These are phyloP conservation scores for Drosophila suzukii DNA, from an alignment of 1,140 invertebrate species.

Conservation along the genomic window DNA sequence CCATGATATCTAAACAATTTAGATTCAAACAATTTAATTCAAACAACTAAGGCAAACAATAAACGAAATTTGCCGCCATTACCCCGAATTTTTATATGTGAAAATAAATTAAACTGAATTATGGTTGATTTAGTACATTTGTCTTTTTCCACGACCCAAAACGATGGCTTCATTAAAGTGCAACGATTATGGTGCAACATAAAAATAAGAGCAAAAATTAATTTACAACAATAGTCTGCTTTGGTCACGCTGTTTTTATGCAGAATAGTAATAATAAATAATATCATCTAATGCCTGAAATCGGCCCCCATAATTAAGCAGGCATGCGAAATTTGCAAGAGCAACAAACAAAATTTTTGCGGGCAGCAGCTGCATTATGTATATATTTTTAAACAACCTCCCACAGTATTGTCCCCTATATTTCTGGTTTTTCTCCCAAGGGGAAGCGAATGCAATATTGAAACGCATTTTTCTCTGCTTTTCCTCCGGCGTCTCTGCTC, in stretches of 20 bases:
- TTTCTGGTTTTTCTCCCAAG: conserved; percentile 30
- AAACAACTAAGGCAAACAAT: conserved; percentile 4
- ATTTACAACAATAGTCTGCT: conserved; percentile 33
- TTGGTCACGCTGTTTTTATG: conserved; percentile 18
- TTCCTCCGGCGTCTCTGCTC: not conserved
- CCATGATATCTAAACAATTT: not conserved
- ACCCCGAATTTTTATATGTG: conserved; percentile 11
- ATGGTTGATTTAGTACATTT: conserved; percentile 29
- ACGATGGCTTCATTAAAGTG: conserved; percentile 35
- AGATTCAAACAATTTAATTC: not conserved
- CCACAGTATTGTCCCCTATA: conserved; percentile 9
- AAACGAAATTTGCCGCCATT: conserved; percentile 21
- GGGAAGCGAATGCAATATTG: conserved; percentile 56
- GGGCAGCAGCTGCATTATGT: conserved; percentile 53
- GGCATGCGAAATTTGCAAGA: conserved; percentile 20
- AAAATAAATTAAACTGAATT: conserved; percentile 45
- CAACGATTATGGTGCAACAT: conserved; percentile 14
- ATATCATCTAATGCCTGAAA: conserved; percentile 68
- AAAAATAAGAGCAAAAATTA: conserved; percentile 19
- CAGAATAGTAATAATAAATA: conserved; percentile 56
- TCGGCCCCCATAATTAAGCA: conserved; percentile 54
- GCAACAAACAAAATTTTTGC: conserved; percentile 29
- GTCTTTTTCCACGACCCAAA: not conserved
- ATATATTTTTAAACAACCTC: conserved; percentile 20
- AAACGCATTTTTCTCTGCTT: conserved; percentile 56